A percentile compares a stretch with the other conserved stretches of the same genome.
These are phyloP conservation scores for Vesta saturnalis DNA, from an alignment of 2,888 invertebrate genomes.

Conservation along the genomic window DNA sequence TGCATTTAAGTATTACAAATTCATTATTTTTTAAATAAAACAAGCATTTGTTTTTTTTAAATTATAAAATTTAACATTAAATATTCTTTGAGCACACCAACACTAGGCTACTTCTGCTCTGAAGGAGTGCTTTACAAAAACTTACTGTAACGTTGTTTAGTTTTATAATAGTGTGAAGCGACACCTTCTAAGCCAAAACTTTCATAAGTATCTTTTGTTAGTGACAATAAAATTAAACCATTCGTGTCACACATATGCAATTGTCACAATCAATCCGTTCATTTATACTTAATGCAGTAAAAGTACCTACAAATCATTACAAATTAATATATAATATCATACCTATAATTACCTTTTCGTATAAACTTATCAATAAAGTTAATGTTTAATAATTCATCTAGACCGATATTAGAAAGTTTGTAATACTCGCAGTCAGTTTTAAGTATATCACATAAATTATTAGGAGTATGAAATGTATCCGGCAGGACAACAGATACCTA, in stretches of 20 bases:
- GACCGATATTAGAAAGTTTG: constrained; percentile 60
- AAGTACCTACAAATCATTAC: constrained; percentile 56
- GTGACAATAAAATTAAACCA: constrained; percentile 64
- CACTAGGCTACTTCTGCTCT: not conserved
- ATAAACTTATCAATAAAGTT: constrained; percentile 68
- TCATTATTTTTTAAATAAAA: too few species aligned
- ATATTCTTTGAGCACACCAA: not conserved
- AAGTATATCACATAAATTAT: constrained; percentile 57
- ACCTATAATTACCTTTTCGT: constrained; percentile 63
- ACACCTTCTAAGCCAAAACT: constrained; percentile 67
- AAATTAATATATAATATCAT: constrained; percentile 18
- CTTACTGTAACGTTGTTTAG: constrained; percentile 65
- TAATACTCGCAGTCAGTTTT: constrained; percentile 67
- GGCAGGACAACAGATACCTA: constrained; percentile 68
- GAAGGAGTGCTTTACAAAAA: constrained; percentile 32
- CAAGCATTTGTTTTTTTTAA: too few species aligned
- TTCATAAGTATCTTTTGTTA: constrained; percentile 65
- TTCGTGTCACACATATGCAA: constrained; percentile 63
- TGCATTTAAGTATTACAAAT: too few species aligned
- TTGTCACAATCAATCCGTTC: constrained; percentile 65
- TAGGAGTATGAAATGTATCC: constrained; percentile 60
- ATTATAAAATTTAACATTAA: not conserved
- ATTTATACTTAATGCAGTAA: constrained; percentile 63
- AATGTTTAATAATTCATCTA: constrained; percentile 62
- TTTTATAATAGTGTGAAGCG: constrained; percentile 59